Evolutionary conservation across 2,113 vertebrate genomes (phyloP).

Genomic region (Aphelocoma coerulescens): DNA sequence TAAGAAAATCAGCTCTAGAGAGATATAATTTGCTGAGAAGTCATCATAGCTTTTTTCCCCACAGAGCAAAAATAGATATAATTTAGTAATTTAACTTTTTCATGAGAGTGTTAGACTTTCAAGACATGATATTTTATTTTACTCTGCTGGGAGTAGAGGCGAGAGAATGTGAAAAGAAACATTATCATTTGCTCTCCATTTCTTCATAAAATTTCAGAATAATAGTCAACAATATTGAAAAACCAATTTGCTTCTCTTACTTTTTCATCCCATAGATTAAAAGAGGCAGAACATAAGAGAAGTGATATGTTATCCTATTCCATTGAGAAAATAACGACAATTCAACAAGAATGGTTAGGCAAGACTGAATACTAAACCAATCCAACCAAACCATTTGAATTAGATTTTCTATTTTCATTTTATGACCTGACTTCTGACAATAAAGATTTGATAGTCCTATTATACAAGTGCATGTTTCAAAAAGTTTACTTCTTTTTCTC

Average conservation of each 20-base stretch:
- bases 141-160: background rate
- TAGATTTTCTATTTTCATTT: background rate
- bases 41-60: background rate
- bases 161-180: background rate
- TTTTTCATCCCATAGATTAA: background rate
- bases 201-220: background rate
- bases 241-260: background rate
- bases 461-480: background rate
- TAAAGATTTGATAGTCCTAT: background rate
- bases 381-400: background rate
- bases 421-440: background rate
- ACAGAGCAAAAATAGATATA: background rate
- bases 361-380: background rate
- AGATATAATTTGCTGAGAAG: background rate
- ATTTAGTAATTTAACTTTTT: slow-evolving; percentile 13
- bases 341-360: background rate
- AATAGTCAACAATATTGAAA: background rate
- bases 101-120: background rate
- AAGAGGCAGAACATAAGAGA: background rate
- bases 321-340: background rate
- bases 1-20: background rate
- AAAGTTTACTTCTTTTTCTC: background rate
- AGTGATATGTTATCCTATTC: background rate
- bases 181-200: background rate
- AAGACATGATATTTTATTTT: background rate